These are phyloP conservation scores for Limenitis camilla DNA, from an alignment of 2,888 invertebrate genomes.

Conservation along the genomic window DNA sequence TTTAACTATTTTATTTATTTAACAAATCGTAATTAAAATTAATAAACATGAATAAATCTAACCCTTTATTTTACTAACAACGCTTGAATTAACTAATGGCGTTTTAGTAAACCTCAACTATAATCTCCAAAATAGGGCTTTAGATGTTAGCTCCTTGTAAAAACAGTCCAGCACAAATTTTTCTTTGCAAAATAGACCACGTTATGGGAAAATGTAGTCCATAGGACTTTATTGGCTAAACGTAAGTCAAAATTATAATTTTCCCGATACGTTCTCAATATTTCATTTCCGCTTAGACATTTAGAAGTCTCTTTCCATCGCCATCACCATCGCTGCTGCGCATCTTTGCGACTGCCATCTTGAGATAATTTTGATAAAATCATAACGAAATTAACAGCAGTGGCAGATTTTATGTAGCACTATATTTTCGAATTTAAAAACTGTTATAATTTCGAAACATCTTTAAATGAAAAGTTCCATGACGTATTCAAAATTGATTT, in stretches of 20 bases:
- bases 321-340: slow-evolving; percentile 46
- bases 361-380: too few species aligned
- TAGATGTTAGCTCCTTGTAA: slow-evolving; percentile 29
- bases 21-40: slow-evolving; percentile 2
- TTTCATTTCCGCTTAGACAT: slow-evolving; percentile 55
- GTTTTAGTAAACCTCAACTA: slow-evolving; percentile 30
- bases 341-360: slow-evolving; percentile 36
- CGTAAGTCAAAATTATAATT: slow-evolving; percentile 32
- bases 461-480: too few species aligned
- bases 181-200: slow-evolving; percentile 51
- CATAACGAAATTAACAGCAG: background rate
- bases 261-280: slow-evolving; percentile 53
- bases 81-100: slow-evolving; percentile 48
- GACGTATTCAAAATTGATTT: too few species aligned
- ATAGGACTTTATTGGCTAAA: slow-evolving; percentile 34
- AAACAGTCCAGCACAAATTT: slow-evolving; percentile 28
- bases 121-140: slow-evolving; percentile 15
- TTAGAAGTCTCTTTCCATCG: slow-evolving; percentile 55
- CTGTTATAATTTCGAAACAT: too few species aligned
- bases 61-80: slow-evolving; percentile 21
- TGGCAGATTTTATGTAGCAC: slow-evolving; percentile 1
- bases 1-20: slow-evolving; percentile 10
- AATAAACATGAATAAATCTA: slow-evolving; percentile 1
- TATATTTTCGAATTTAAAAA: too few species aligned
- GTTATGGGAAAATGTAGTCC: slow-evolving; percentile 46